Base-by-base conservation (phyloP, 2,113 vertebrate species). In the Gulo gulo region DNA sequence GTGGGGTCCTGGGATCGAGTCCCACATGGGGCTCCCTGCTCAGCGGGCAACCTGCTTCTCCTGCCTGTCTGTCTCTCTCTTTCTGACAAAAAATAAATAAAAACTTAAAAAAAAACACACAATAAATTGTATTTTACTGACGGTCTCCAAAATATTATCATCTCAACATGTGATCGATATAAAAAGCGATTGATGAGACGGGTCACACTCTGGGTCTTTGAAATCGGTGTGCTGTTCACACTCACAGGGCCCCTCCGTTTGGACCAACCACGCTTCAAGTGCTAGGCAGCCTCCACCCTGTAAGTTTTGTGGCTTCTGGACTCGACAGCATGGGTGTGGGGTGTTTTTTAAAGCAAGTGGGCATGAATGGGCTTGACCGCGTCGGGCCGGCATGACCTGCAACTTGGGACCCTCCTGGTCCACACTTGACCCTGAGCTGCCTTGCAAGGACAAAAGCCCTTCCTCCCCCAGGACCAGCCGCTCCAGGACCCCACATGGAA, bases 401-500 rank as follows among this genome's bases (percentile, higher is more conserved):
- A 24, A 36, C 1, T 10, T 4, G 57, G 86, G 47, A 18, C 15
- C 9, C 47, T 20, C 29, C n/a, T 4, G 31, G 55, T 6, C 69
- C 21, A 7, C 36, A 5, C 42, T 21, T 59, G 67, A 67, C 80
- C 47, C 69, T 11, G 61, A 47, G 26, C 23, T 8, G 7, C 34
- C 21, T 31, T 24, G 11, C 7, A 1, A 1, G 31, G 21, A 14
- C 34, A 36, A 23, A 73, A 2, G 4, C 29, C 34, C 57, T 80
- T 23, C 12, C 50, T 45, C 42, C 18, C 36, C 11, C 8, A 0
- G 47, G 65, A 21, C 6, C 4, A 42, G 34, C n/a, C 9, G 55
- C 36, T 29, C 50, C 3, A 0, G 7, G 67, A 0, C 20, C 50
- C 34, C 1, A 0, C 16, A 3, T 0, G 9, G 57, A 52, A 14